Conservation (phyloP, 2,797 vertebrate species). For the Urosaurus nigricauda region DNA sequence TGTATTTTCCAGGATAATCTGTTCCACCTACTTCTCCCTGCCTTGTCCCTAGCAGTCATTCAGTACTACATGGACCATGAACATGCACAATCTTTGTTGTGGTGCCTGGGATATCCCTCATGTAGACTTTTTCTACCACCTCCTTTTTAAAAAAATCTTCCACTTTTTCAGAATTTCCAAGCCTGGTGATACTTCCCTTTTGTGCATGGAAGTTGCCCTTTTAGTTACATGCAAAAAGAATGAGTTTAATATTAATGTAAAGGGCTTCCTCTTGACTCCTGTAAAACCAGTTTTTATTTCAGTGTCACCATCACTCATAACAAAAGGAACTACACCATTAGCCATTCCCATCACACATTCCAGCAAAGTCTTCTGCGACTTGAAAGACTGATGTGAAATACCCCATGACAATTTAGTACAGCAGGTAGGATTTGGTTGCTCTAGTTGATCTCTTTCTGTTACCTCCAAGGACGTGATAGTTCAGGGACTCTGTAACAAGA, state of each 20-base stretch:
- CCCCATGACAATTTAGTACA: neutral
- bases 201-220: neutral
- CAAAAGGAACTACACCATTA: neutral
- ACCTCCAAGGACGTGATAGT: constrained; percentile 12
- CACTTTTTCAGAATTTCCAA: neutral
- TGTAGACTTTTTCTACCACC: neutral
- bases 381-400: neutral
- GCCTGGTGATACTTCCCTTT: neutral
- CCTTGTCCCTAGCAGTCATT: neutral
- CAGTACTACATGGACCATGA: too few relatives aligned
- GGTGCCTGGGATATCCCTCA: neutral
- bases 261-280: neutral
- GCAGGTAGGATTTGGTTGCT: neutral
- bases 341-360: neutral
- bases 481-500: neutral
- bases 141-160: neutral
- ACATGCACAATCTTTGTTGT: neutral
- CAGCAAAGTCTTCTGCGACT: neutral
- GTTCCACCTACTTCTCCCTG: neutral
- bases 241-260: neutral
- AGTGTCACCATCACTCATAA: neutral
- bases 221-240: neutral
- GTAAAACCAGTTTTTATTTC: neutral
- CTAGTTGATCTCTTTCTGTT: constrained; percentile 3
- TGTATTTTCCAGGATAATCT: neutral